These are phyloP conservation scores for Montipora efflorescens DNA, from an alignment of 64 coral and sea anemone species.

Conservation along the genomic window DNA sequence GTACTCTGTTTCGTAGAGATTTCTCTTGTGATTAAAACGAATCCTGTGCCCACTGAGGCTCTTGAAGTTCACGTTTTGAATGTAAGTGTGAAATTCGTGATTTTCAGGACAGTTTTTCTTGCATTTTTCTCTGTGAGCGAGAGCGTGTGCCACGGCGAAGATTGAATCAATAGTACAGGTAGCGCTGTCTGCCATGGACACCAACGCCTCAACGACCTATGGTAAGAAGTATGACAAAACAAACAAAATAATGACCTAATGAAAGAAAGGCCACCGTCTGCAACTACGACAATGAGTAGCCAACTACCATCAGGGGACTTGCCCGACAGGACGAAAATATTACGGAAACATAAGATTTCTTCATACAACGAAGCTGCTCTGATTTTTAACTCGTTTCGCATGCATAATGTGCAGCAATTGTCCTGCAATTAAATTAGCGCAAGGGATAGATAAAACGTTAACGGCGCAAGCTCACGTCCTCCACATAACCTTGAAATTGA, in stretches of 20 bases:
- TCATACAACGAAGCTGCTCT: too few relatives aligned
- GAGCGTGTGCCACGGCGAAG: constrained; percentile 65
- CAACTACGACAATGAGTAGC: too few relatives aligned
- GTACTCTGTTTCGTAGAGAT: constrained; percentile 65
- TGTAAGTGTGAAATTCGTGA: constrained; percentile 50
- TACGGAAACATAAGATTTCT: too few relatives aligned
- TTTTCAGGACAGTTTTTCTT: constrained; percentile 29
- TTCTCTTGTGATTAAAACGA: constrained; percentile 55
- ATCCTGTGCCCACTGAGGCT: constrained; percentile 72
- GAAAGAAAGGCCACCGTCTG: too few relatives aligned
- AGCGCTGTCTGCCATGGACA: constrained; percentile 69
- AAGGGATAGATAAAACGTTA: too few relatives aligned
- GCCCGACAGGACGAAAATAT: too few relatives aligned
- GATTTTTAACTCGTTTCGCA: too few relatives aligned
- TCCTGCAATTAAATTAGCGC: too few relatives aligned
- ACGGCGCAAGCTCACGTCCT: too few relatives aligned
- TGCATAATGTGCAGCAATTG: too few relatives aligned
- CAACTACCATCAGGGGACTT: too few relatives aligned
- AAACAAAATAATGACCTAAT: not conserved
- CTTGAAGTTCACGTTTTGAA: constrained; percentile 69
- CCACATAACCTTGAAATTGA: too few relatives aligned
- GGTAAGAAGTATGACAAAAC: not conserved
- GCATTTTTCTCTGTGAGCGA: constrained; percentile 61
- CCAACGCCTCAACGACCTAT: constrained; percentile 46
- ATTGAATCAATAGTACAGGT: constrained; percentile 80